These are phyloP conservation scores for Chouioia cunea DNA, from an alignment of 2,888 invertebrate genomes.

Conservation along the genomic window DNA sequence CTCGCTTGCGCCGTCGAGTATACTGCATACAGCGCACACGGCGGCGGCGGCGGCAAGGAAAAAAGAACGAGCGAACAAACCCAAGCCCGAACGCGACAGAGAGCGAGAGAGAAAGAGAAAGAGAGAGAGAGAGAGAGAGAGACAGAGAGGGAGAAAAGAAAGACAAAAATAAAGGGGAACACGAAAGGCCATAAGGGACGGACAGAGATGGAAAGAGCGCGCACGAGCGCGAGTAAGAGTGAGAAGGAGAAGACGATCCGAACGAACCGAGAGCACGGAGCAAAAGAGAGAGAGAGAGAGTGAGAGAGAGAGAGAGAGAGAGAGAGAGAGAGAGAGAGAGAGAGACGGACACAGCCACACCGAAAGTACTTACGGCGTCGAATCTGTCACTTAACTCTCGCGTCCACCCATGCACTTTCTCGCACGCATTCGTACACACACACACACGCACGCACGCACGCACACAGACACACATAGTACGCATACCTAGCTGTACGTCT, in stretches of 20 bases:
- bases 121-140: not conserved
- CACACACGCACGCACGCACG: not conserved
- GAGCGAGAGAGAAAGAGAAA: slow-evolving; percentile 14
- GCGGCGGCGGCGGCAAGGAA: slow-evolving; percentile 16
- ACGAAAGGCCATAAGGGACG: not conserved
- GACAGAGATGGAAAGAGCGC: not conserved
- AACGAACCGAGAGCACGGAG: not conserved
- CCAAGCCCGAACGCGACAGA: not conserved
- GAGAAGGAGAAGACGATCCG: not conserved
- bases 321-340: not conserved
- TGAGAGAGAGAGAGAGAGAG: not conserved
- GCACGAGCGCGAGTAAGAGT: not conserved
- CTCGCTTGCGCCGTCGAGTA: not conserved
- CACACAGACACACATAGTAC: not conserved
- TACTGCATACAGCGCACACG: slow-evolving; percentile 10
- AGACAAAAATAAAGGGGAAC: not conserved
- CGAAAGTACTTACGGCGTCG: slow-evolving; percentile 32
- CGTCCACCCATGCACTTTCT: not conserved
- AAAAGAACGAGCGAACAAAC: slow-evolving; percentile 28
- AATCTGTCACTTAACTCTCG: slow-evolving; percentile 17
- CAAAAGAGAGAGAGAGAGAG: not conserved
- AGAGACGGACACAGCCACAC: slow-evolving; percentile 16
- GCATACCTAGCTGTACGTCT: not conserved
- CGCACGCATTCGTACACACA: not conserved
- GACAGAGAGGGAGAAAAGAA: slow-evolving; percentile 8